Conservation (phyloP, 2,888 invertebrate genomes). For the Apocheima hispidaria region DNA sequence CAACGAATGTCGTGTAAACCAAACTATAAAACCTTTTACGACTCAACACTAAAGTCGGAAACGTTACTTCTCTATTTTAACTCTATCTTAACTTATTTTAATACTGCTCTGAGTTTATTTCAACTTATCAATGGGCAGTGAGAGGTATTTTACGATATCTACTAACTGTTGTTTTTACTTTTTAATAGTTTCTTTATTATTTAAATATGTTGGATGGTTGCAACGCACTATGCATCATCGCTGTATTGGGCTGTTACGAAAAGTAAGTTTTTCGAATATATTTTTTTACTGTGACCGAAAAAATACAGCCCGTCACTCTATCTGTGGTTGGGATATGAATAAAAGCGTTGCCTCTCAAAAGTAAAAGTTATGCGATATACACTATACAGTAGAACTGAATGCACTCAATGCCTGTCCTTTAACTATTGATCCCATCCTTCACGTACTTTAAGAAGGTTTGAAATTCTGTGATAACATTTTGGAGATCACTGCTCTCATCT, state of each 20-base stretch:
- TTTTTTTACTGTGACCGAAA: too few species aligned
- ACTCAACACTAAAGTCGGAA: constrained; percentile 33
- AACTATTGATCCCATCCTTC: too few species aligned
- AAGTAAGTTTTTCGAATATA: too few species aligned
- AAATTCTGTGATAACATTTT: too few species aligned
- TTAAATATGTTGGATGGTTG: not conserved
- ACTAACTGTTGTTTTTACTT: constrained; percentile 18
- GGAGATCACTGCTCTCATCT: too few species aligned
- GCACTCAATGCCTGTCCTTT: too few species aligned
- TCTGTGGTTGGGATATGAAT: too few species aligned
- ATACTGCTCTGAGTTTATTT: constrained; percentile 17
- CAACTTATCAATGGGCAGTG: constrained; percentile 34
- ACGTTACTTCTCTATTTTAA: constrained; percentile 34
- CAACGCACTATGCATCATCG: not conserved
- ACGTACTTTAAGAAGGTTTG: too few species aligned
- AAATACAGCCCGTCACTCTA: too few species aligned
- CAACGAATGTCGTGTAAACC: constrained; percentile 38
- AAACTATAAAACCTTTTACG: constrained; percentile 42
- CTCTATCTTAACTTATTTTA: constrained; percentile 34
- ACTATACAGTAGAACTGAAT: too few species aligned
- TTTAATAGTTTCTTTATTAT: constrained; percentile 19
- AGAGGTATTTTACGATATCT: constrained; percentile 30
- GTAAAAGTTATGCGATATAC: too few species aligned
- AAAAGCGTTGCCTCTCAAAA: too few species aligned
- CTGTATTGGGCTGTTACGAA: not conserved